These are phyloP conservation scores for Rhodinocichla rosea DNA, from an alignment of 2,113 vertebrate genomes.

Conservation along the genomic window DNA sequence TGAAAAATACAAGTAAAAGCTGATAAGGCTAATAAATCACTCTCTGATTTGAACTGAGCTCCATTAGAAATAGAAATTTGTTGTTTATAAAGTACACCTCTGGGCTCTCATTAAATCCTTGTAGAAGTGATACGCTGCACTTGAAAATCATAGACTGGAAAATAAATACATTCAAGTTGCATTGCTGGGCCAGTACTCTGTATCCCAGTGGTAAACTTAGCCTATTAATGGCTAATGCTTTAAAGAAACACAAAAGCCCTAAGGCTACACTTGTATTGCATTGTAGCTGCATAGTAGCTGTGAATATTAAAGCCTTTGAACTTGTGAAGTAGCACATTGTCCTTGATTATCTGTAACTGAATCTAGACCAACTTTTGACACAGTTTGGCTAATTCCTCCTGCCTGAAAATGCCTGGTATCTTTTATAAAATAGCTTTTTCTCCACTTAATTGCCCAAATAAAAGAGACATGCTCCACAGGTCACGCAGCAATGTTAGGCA, in stretches of 20 bases:
- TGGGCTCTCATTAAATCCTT: constrained; percentile 54
- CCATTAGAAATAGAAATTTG: constrained; percentile 26
- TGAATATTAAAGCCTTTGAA: constrained; percentile 46
- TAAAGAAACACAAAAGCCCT: constrained; percentile 66
- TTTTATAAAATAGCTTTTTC: background rate
- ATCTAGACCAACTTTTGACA: background rate
- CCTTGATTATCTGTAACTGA: constrained; percentile 52
- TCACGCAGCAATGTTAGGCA: background rate
- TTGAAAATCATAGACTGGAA: constrained; percentile 54
- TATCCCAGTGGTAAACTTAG: constrained; percentile 61
- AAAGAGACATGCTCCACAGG: background rate
- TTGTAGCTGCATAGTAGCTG: constrained; percentile 33
- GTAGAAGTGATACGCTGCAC: constrained; percentile 42
- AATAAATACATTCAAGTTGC: constrained; percentile 36
- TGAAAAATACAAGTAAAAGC: constrained; percentile 3
- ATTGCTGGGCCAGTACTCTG: constrained; percentile 31
- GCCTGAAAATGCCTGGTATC: background rate
- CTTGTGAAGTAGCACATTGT: constrained; percentile 9
- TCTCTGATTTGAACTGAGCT: background rate
- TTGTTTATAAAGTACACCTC: constrained; percentile 31
- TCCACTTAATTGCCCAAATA: background rate
- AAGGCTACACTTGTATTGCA: constrained; percentile 20
- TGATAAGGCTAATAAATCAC: constrained; percentile 40
- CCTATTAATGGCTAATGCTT: constrained; percentile 58
- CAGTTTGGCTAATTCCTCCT: background rate